phyloP scores from a whole-genome alignment of 2,113 vertebrate genomes.

The Pygoscelis antarcticus region DNA sequence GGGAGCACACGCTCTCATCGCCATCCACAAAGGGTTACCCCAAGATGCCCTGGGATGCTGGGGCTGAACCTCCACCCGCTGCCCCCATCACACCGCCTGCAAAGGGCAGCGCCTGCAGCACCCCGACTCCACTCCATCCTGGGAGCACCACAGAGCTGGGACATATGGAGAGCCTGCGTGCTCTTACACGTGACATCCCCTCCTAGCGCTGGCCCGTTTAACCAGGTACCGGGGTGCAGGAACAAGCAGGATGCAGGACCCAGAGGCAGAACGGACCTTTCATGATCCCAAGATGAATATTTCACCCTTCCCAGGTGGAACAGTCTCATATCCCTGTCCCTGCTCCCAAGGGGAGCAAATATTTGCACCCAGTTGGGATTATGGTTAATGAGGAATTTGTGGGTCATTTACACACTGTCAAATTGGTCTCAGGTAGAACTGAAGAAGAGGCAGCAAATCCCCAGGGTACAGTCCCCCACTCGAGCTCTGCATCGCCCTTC shows the following conservation, averaged over 20 bases:
- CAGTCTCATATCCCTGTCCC: not conserved
- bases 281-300: not conserved
- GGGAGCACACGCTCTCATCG: accelerated
- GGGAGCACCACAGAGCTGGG: not conserved
- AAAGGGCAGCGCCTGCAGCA: not conserved
- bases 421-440: not conserved
- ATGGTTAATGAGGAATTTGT: not conserved
- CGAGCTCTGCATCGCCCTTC: not conserved
- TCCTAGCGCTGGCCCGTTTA: not conserved
- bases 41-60: not conserved
- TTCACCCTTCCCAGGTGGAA: not conserved
- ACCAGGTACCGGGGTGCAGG: not conserved
- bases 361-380: not conserved
- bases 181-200: not conserved
- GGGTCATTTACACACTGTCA: not conserved
- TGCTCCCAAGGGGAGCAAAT: not conserved
- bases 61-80: not conserved
- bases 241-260: accelerated
- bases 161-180: not conserved
- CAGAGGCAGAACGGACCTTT: not conserved
- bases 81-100: not conserved
- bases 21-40: not conserved
- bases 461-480: not conserved
- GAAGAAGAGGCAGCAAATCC: not conserved
- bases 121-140: not conserved